Conservation (phyloP, 2,113 vertebrate species). For the Phrynosoma platyrhinos region DNA sequence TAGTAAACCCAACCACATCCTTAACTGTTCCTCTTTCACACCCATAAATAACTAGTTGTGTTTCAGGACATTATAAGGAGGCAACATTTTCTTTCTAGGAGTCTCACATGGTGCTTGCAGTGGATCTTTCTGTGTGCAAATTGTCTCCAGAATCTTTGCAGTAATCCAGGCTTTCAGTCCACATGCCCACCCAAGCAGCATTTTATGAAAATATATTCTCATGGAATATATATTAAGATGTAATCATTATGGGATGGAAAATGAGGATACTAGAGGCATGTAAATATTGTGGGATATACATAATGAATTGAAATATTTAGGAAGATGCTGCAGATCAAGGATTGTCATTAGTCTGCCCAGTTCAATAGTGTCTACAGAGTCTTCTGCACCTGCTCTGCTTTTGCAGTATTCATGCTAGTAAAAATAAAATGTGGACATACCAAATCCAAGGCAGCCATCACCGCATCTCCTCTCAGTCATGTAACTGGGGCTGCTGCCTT, state of each 20-base stretch:
- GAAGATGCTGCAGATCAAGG: background rate
- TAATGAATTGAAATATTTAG: background rate
- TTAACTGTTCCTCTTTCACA: background rate
- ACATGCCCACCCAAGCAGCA: background rate
- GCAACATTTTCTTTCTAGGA: background rate
- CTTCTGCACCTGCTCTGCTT: too few species aligned
- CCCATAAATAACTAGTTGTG: background rate
- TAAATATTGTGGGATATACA: background rate
- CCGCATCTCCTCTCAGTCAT: too few species aligned
- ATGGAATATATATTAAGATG: background rate
- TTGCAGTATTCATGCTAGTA: too few species aligned
- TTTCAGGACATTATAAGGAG: background rate
- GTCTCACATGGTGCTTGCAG: too few species aligned
- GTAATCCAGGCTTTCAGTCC: background rate
- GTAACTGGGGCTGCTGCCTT: too few species aligned
- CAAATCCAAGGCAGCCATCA: too few species aligned
- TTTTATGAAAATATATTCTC: background rate
- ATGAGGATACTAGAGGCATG: background rate
- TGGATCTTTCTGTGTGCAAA: background rate
- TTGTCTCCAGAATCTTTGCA: background rate
- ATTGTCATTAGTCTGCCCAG: background rate
- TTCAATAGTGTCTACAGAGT: background rate
- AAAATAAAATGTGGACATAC: too few species aligned
- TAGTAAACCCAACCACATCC: background rate
- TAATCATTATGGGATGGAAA: background rate